Base-by-base conservation (phyloP, 2,113 vertebrate genomes). In the Pica pica region DNA sequence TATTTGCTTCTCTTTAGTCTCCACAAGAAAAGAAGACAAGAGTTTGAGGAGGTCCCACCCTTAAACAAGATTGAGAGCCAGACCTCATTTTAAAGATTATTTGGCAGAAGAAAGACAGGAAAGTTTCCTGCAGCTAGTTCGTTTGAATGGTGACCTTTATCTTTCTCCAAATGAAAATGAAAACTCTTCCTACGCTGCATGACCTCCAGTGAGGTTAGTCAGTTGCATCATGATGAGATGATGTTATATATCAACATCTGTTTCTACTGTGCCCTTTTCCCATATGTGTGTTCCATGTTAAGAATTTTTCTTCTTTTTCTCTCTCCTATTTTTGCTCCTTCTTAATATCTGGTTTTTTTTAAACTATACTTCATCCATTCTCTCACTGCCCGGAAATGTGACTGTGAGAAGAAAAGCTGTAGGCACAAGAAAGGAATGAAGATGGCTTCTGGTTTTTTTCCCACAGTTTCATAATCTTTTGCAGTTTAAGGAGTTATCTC, bases 161-260 rank as follows among this genome's bases (percentile, higher is more conserved):
- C 85, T 94, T 93, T 92, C 71, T 93, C 95, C 95, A 96, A 92
- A 88, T 90, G 93, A 95, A 96, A 95, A 91, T 67, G 71, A 95
- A 91, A 96, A 93, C 75, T 89, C 75, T 93, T 94, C 87, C 79
- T 93, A 88, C 10, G 3, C 85, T 91, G 42, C 23, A 16, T 88
- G 85, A 93, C 87, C 87, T 95, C 83, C 92, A 49, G 31, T 83
- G 80, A 86, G 68, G 41, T 90, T 79, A 80, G 55, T 61, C 35
- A 47, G 52, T 93, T 95, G 64, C 57, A 81, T 86, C 73, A 92
- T 41, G 39, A 83, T 70, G 88, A 95, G 75, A 61, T 7, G 7
- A 93, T 87, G 63, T 88, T 93, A 64, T 77, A 44, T 67, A 93
- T 88, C 71, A 84, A 87, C 89, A 94, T 96, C 83, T 94, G 71